These are phyloP conservation scores for Drosophila lacteicornis DNA, from an alignment of 1,140 invertebrate species.

Conservation along the genomic window DNA sequence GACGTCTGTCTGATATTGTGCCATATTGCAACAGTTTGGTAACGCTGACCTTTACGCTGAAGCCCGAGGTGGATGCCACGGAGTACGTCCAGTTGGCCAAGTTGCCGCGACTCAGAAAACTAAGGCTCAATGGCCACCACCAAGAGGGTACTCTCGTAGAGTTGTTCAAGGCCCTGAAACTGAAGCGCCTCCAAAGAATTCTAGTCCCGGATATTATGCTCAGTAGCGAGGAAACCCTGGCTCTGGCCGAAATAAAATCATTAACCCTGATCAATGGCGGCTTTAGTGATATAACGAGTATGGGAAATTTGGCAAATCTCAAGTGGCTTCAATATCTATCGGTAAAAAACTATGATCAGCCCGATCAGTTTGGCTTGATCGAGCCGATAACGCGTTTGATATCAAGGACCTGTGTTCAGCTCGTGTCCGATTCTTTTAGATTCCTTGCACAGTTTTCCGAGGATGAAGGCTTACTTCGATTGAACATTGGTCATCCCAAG, in stretches of 20 bases:
- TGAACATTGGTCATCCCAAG: background rate
- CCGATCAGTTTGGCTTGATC: background rate
- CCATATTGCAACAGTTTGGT: background rate
- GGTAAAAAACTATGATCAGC: background rate
- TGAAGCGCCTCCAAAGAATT: background rate
- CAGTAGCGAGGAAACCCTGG: background rate
- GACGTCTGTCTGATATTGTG: slow-evolving; percentile 3
- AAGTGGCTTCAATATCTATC: background rate
- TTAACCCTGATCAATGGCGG: background rate
- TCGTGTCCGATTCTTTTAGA: background rate
- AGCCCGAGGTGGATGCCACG: background rate
- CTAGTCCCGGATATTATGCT: background rate
- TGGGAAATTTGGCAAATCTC: background rate
- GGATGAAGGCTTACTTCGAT: background rate
- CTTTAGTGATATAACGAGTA: background rate
- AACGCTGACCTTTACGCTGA: background rate
- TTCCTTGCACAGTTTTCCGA: background rate
- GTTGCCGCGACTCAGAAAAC: background rate
- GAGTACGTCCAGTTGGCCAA: slow-evolving; percentile 1
- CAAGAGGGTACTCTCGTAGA: background rate
- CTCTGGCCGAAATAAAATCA: background rate
- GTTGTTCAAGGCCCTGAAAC: background rate
- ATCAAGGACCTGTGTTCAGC: background rate
- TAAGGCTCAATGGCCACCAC: background rate
- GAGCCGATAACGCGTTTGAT: background rate